Conservation (phyloP, 2,797 vertebrate species). For the Buphagus erythrorhynchus region DNA sequence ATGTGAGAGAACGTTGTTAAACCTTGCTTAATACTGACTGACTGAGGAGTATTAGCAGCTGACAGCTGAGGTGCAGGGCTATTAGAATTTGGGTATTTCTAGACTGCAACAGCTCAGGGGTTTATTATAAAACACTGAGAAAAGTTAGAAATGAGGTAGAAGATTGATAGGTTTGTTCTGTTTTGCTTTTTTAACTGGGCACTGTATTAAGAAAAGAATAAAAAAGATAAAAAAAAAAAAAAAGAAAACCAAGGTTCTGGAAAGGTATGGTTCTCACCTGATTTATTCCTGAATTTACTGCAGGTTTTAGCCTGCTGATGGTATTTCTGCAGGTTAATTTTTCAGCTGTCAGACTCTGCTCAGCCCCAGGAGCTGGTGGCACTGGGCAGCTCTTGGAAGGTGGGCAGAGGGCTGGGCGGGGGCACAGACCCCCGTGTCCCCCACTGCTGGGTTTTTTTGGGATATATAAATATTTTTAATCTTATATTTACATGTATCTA, state of each 20-base stretch:
- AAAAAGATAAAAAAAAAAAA: no score
- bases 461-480: no score
- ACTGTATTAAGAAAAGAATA: not conserved
- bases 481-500: no score
- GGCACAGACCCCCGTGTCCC: not conserved
- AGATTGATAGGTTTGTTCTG: not conserved
- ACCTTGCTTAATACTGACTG: not conserved
- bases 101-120: not conserved
- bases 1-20: not conserved
- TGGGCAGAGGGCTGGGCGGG: not conserved
- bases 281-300: not conserved
- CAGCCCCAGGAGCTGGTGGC: not conserved
- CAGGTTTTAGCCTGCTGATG: not conserved
- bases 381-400: no score
- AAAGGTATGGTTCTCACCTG: not conserved
- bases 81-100: not conserved
- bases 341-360: not conserved
- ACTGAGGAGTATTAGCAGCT: not conserved
- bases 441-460: no score
- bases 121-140: not conserved
- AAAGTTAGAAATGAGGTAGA: not conserved
- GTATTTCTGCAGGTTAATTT: not conserved
- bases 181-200: not conserved
- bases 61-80: not conserved
- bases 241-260: not conserved